Evolutionary conservation across 2,888 invertebrate species (phyloP).

Genomic region (Belgica antarctica): DNA sequence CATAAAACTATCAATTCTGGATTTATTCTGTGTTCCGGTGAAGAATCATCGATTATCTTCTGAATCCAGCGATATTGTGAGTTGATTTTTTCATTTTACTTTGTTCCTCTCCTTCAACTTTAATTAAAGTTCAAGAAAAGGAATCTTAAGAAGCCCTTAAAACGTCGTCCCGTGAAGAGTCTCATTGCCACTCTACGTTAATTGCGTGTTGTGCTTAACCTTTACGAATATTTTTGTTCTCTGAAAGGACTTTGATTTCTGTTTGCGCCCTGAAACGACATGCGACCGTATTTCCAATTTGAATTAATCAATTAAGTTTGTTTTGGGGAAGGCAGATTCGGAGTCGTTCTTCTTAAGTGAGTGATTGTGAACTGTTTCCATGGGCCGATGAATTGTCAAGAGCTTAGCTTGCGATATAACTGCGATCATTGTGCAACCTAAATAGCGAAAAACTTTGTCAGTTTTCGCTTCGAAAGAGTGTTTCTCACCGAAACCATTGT

Average conservation of each 20-base stretch:
- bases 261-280: slow-evolving; percentile 11
- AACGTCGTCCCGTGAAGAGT: neutral
- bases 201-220: neutral
- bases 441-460: too few relatives aligned
- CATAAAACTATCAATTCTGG: slow-evolving; percentile 11
- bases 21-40: slow-evolving; percentile 31
- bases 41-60: slow-evolving; percentile 27
- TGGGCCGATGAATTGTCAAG: too few relatives aligned
- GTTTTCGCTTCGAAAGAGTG: too few relatives aligned
- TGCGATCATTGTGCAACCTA: too few relatives aligned
- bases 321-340: slow-evolving; percentile 19
- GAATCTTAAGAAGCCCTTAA: neutral
- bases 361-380: too few relatives aligned
- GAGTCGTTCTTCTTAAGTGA: too few relatives aligned
- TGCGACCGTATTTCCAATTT: slow-evolving; percentile 16
- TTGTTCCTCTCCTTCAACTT: neutral
- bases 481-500: too few relatives aligned
- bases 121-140: neutral
- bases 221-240: neutral
- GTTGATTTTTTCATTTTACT: neutral
- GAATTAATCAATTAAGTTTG: slow-evolving; percentile 19
- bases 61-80: slow-evolving; percentile 26
- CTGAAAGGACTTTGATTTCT: neutral
- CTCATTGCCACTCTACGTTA: neutral
- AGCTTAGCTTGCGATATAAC: too few relatives aligned